Conservation (phyloP, 2,113 vertebrate species). For the Drymodes brunneopygia region DNA sequence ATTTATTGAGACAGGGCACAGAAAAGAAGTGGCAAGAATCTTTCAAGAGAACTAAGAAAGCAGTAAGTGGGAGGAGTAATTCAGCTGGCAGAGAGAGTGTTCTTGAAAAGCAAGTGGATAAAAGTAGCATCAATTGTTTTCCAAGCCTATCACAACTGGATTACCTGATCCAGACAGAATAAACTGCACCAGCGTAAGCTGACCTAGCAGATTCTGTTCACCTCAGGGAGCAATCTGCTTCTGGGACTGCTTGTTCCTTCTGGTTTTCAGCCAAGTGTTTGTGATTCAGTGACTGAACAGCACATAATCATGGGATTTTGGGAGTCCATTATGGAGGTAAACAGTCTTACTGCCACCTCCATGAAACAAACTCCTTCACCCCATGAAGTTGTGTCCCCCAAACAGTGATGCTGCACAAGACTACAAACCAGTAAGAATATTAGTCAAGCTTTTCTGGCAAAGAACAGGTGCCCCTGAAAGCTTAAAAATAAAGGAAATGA, state of each 20-base stretch:
- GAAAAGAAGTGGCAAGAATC: background rate
- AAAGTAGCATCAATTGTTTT: background rate
- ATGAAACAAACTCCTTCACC: background rate
- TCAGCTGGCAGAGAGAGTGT: background rate
- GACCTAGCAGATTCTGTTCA: background rate
- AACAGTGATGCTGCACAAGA: background rate
- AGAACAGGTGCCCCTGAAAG: background rate
- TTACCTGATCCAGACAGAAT: slow-evolving; percentile 19
- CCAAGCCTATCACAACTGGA: background rate
- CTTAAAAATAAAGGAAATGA: background rate
- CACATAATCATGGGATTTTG: background rate
- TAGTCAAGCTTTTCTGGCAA: background rate
- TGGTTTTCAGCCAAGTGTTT: background rate
- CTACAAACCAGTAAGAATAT: background rate
- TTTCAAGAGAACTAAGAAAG: background rate
- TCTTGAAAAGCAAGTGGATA: background rate
- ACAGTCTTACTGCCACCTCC: background rate
- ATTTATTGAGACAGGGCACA: background rate
- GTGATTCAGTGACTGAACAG: background rate
- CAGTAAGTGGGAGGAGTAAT: background rate
- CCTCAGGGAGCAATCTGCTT: background rate
- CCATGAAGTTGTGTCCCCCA: background rate
- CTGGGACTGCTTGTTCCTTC: background rate
- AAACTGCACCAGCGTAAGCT: background rate
- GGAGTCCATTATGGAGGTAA: background rate